Evolutionary conservation across 35 echinoderm and acorn worm genomes (phyloP).

Genomic region (Chiridota heheva): DNA sequence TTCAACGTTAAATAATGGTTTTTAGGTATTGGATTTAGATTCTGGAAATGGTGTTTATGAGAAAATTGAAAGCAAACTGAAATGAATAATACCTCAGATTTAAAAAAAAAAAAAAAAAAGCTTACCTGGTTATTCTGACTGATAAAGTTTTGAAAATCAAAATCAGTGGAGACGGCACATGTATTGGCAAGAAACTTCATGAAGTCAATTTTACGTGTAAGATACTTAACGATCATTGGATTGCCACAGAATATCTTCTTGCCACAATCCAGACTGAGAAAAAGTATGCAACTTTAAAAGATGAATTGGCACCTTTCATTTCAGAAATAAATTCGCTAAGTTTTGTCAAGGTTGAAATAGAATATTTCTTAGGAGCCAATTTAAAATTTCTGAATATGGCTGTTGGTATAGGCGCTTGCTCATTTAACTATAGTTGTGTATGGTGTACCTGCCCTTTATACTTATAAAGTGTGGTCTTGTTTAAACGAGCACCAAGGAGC

Average conservation of each 20-base stretch:
- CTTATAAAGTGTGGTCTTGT: not conserved
- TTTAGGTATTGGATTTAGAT: not conserved
- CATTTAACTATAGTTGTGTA: not conserved
- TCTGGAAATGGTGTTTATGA: not conserved
- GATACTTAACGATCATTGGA: not conserved
- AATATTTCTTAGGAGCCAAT: not conserved
- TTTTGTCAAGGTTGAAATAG: not conserved
- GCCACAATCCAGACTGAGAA: not conserved
- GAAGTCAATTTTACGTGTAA: not conserved
- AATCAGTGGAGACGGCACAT: not conserved
- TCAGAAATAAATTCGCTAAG: not conserved
- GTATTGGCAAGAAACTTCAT: conserved; percentile 3
- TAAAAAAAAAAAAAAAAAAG: not conserved
- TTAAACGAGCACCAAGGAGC: not conserved
- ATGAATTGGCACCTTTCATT: not conserved
- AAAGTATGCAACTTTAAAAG: not conserved
- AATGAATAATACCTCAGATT: conserved; percentile 12
- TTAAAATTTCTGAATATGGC: not conserved
- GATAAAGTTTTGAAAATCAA: not conserved
- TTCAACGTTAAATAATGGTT: not conserved
- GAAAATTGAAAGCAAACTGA: conserved; percentile 1
- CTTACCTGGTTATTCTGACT: not conserved
- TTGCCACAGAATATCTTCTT: not conserved
- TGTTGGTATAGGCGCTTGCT: not conserved
- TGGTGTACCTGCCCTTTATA: conserved; percentile 3